A percentile compares a stretch with the other conserved stretches of the same genome.
Evolutionary conservation across 1,140 invertebrate genomes (phyloP).

Genomic region (Drosophila leontia): DNA sequence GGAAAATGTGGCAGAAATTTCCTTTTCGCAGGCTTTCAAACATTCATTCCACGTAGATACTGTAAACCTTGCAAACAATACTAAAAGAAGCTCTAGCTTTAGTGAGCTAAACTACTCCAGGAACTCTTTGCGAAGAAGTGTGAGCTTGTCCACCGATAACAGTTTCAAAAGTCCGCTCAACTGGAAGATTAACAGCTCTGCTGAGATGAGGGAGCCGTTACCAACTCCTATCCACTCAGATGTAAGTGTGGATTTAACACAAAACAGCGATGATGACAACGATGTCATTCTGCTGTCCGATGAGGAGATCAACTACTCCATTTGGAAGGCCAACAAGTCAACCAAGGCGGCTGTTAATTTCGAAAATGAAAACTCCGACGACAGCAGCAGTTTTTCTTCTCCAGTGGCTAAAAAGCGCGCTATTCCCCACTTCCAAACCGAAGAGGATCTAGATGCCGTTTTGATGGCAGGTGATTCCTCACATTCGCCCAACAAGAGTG

Average conservation of each 20-base stretch:
- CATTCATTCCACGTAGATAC: slow-evolving; percentile 4
- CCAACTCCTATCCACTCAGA: slow-evolving; percentile 20
- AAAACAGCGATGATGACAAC: slow-evolving; percentile 50
- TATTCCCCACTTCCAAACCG: slow-evolving; percentile 51
- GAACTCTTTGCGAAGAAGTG: slow-evolving; percentile 27
- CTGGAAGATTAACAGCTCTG: slow-evolving; percentile 21
- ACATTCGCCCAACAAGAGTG: slow-evolving; percentile 55
- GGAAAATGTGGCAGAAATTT: background rate
- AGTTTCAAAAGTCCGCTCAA: slow-evolving; percentile 57
- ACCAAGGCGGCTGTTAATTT: background rate
- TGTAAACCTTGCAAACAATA: background rate
- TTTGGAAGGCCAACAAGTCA: slow-evolving; percentile 75
- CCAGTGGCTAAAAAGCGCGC: slow-evolving; percentile 19
- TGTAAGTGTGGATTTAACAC: slow-evolving; percentile 61
- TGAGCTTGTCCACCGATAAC: slow-evolving; percentile 43
- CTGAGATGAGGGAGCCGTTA: slow-evolving; percentile 1
- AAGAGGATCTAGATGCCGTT: slow-evolving; percentile 55
- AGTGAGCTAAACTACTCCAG: slow-evolving; percentile 33
- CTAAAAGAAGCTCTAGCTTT: slow-evolving; percentile 10
- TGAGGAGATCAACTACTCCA: slow-evolving; percentile 84
- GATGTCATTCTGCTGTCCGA: slow-evolving; percentile 71
- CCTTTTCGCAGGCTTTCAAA: background rate
- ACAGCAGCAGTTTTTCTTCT: slow-evolving; percentile 17
- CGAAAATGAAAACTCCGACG: slow-evolving; percentile 10
- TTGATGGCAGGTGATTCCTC: slow-evolving; percentile 28